Percentiles rank a stretch among this genome's conserved stretches.
These are phyloP conservation scores for Bellardia pandia DNA, from an alignment of 2,888 invertebrate species.

Conservation along the genomic window DNA sequence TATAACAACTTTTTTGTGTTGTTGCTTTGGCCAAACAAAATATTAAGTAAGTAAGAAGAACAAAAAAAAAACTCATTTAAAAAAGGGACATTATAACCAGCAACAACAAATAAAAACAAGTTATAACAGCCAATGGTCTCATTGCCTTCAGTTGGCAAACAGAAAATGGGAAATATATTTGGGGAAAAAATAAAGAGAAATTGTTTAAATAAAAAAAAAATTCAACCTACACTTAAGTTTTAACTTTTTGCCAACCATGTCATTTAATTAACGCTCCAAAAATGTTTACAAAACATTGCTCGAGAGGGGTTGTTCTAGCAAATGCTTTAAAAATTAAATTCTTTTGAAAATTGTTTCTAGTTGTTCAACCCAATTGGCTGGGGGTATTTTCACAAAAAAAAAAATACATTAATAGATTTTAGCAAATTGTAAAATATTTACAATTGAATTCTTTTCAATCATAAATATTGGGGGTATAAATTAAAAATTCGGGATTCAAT, in stretches of 20 bases:
- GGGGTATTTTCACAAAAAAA: neutral
- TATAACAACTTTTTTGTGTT: conserved; percentile 11
- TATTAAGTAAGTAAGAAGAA: neutral
- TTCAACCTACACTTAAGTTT: conserved; percentile 22
- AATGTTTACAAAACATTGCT: neutral
- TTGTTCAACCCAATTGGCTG: neutral
- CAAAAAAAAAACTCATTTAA: conserved; percentile 3
- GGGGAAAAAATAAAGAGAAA: neutral
- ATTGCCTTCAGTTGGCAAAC: neutral
- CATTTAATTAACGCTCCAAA: conserved; percentile 71
- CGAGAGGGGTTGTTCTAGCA: neutral
- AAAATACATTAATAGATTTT: neutral
- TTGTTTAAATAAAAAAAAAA: conserved; percentile 8
- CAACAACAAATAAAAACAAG: neutral
- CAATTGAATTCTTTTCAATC: too few species aligned
- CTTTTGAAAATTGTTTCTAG: neutral
- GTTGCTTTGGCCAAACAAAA: conserved; percentile 4
- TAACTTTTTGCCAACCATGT: conserved; percentile 44
- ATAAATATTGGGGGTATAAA: too few species aligned
- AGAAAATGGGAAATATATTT: neutral
- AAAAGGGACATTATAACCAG: conserved; percentile 16
- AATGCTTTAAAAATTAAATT: conserved; percentile 22
- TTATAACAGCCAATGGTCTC: neutral
- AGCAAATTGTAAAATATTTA: too few species aligned
- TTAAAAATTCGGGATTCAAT: too few species aligned